These are phyloP conservation scores for Chiroxiphia lanceolata DNA, from an alignment of 2,797 vertebrate genomes.

Conservation along the genomic window DNA sequence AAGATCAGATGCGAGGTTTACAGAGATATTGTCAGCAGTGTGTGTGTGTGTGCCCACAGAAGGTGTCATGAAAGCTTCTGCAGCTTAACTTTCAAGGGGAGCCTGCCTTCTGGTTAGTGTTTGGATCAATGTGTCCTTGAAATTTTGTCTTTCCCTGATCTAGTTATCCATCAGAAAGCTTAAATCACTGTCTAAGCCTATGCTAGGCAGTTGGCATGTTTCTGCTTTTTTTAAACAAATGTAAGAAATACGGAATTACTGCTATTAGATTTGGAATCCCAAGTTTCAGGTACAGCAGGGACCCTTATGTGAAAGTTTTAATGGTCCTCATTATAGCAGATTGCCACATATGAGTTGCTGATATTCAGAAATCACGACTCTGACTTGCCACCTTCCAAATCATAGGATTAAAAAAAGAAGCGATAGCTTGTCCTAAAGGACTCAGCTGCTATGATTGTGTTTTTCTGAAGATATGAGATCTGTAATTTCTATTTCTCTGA, in stretches of 20 bases:
- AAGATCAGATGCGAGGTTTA: neutral
- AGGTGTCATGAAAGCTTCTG: neutral
- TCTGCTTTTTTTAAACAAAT: neutral
- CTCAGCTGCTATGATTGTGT: neutral
- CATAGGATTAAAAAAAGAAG: neutral
- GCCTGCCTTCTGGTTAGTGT: neutral
- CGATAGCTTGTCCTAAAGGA: neutral
- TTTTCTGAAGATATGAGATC: neutral
- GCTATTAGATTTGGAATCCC: neutral
- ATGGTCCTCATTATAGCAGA: neutral
- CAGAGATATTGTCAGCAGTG: neutral
- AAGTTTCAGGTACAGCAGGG: neutral
- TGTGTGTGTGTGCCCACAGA: neutral
- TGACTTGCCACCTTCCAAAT: neutral
- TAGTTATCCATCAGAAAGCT: neutral
- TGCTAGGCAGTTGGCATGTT: neutral
- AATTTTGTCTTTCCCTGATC: neutral
- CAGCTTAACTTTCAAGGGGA: neutral
- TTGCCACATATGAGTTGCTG: neutral
- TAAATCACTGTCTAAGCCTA: neutral
- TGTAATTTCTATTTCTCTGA: neutral
- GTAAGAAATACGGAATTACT: neutral
- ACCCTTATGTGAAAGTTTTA: neutral
- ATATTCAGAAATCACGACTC: neutral
- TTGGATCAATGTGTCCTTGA: neutral